Base-by-base conservation (phyloP, 1,140 invertebrate genomes). In the Cotesia chilonis region DNA sequence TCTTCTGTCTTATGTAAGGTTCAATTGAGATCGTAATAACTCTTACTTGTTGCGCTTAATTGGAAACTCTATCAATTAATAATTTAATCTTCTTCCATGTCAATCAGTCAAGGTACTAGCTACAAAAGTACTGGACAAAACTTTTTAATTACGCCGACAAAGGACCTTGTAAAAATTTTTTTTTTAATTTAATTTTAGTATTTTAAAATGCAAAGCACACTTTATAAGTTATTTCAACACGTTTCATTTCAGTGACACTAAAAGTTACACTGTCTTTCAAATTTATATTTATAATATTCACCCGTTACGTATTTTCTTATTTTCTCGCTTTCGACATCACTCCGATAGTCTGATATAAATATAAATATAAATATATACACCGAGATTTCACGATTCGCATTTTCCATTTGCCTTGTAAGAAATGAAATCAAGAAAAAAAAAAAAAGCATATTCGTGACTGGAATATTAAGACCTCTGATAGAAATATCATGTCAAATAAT, bases 401-500 rank as follows among this genome's bases (percentile, higher is more conserved):
- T 57, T 57, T 57, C 54, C 54, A 57, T 57, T 57, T 20, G 20
- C 54, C 7, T 17, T 57, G 9, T 12, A 57, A 5, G n/a, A 14
- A 20, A 57, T n/a, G n/a, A 52, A 10, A 9, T 52, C 51, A n/a
- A 14, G 6, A 20, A 17, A 14, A 20, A 20, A 17, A 7, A 17
- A 12, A 57, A 14, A 57, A 57, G 6, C 6, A 47, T 7, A 47
- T 47, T 10, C 41, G 41, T 57, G 17, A 57, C 54, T 14, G 10
- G 54, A 57, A 57, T 57, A 20, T 12, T 17, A 57, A 7, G n/a
- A 6, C n/a, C 54, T 4, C 54, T 57, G 54, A 57, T 57, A 57
- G 54, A 57, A 57, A 57, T 57, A 57, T 57, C 17, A 17, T 57
- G 54, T 57, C 54, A 4, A 20, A 20, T 20, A 57, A 57, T 47